Percentiles rank a stretch among this genome's conserved stretches.
phyloP scores from a whole-genome alignment of 2,113 vertebrate species.

The Chunga burmeisteri region DNA sequence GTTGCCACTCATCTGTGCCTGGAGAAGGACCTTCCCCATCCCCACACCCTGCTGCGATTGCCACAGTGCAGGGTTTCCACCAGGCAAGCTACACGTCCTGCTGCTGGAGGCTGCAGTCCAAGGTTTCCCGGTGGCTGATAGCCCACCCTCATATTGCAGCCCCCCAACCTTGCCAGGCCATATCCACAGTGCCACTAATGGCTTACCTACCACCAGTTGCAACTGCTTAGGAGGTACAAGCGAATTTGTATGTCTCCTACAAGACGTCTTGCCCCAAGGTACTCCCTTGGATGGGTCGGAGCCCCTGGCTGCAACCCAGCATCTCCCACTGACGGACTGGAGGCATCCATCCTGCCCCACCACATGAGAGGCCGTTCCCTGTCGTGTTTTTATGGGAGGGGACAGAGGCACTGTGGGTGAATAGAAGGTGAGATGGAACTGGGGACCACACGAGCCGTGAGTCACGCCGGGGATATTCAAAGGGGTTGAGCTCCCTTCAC shows the following conservation, averaged over 20 bases:
- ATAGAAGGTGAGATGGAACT: background rate
- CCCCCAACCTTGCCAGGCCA: background rate
- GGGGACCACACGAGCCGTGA: background rate
- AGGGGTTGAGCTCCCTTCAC: background rate
- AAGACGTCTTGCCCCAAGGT: fast-evolving
- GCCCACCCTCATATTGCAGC: background rate
- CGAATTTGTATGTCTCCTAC: background rate
- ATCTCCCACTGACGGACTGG: background rate
- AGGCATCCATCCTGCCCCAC: background rate
- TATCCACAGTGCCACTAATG: background rate
- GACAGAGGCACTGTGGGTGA: background rate
- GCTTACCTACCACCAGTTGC: background rate
- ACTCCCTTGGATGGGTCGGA: background rate
- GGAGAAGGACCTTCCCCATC: background rate
- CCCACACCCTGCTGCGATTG: background rate
- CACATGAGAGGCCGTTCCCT: background rate
- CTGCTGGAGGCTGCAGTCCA: background rate
- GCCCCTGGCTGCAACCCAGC: background rate
- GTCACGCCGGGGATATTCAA: fast-evolving
- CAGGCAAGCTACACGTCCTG: background rate
- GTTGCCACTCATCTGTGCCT: background rate
- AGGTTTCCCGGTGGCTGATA: background rate
- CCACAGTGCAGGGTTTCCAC: background rate
- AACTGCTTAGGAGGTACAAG: background rate
- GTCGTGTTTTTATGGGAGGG: background rate